A percentile compares a stretch with the other conserved stretches of the same genome.
Conservation (phyloP, 2,113 vertebrate species). For the Nannobrachium achirus region DNA sequence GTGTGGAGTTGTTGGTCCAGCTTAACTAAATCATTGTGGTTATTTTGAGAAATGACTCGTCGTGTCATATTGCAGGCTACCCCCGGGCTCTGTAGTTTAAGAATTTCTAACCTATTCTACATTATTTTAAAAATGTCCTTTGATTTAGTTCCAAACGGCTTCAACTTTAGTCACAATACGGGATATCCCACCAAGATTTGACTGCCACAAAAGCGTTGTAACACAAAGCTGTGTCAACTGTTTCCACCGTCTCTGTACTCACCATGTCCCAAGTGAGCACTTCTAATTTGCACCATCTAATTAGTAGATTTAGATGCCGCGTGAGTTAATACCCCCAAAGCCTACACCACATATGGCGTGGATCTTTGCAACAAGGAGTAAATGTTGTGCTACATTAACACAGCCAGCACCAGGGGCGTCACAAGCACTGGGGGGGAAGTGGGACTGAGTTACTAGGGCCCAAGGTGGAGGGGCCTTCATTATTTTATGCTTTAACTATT, state of each 20-base stretch:
- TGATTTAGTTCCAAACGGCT: no score
- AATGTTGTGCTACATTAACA: constrained; percentile 21
- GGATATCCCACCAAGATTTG: not conserved
- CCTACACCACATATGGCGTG: constrained; percentile 10
- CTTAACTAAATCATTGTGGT: no score
- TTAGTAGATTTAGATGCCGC: constrained; percentile 28
- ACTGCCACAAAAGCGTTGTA: not conserved
- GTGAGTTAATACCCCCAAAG: constrained; percentile 3
- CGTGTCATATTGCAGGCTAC: not conserved
- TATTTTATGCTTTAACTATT: no score
- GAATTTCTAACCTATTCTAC: not conserved
- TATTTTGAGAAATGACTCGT: not conserved
- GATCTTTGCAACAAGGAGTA: constrained; percentile 16
- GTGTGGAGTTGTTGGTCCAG: not conserved
- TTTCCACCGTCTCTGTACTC: constrained; percentile 36
- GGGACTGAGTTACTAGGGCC: no score
- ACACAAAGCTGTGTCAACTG: constrained; percentile 23
- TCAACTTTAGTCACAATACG: not conserved
- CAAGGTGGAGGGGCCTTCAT: no score
- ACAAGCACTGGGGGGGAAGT: no score
- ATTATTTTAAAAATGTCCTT: not conserved
- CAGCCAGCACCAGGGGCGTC: constrained; percentile 21
- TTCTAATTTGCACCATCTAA: constrained; percentile 31
- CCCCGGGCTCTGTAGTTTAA: not conserved
- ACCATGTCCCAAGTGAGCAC: constrained; percentile 6